phyloP scores from a whole-genome alignment of 2,113 vertebrate species.

The Guaruba guarouba region DNA sequence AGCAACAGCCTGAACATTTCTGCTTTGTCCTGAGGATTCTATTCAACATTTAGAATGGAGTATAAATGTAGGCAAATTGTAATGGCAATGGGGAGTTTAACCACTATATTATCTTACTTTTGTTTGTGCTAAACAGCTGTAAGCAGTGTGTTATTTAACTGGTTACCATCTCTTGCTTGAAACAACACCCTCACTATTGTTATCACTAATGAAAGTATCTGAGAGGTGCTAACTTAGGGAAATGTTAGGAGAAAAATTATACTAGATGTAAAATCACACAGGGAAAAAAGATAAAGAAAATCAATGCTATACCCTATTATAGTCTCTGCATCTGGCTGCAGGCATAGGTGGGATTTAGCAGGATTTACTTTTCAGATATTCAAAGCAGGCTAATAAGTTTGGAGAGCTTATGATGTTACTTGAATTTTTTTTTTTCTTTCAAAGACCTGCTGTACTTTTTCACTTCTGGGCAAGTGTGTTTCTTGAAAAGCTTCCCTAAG shows the following conservation, averaged over 20 bases:
- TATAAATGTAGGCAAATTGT: constrained; percentile 1
- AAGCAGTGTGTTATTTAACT: constrained; percentile 12
- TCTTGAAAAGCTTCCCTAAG: background rate
- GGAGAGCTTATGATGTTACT: background rate
- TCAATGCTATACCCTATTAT: background rate
- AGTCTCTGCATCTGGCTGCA: background rate
- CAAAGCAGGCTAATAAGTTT: background rate
- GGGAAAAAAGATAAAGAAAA: background rate
- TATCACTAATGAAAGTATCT: background rate
- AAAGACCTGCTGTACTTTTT: background rate
- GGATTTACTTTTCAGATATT: constrained; percentile 3
- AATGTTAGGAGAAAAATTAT: background rate
- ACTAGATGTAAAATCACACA: background rate
- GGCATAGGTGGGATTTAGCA: background rate
- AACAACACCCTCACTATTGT: background rate
- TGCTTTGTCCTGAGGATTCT: constrained; percentile 42
- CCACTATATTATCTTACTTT: background rate
- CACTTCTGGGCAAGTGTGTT: background rate
- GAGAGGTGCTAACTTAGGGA: background rate
- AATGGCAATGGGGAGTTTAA: background rate
- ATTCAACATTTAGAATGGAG: background rate
- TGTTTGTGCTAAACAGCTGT: background rate
- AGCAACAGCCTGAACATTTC: constrained; percentile 44
- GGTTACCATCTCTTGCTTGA: background rate
- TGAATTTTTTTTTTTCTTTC: background rate